Evolutionary conservation across 2,113 vertebrate genomes (phyloP), one percentile per base, ranked within the genome.

Genomic region (Petromus typicus): DNA sequence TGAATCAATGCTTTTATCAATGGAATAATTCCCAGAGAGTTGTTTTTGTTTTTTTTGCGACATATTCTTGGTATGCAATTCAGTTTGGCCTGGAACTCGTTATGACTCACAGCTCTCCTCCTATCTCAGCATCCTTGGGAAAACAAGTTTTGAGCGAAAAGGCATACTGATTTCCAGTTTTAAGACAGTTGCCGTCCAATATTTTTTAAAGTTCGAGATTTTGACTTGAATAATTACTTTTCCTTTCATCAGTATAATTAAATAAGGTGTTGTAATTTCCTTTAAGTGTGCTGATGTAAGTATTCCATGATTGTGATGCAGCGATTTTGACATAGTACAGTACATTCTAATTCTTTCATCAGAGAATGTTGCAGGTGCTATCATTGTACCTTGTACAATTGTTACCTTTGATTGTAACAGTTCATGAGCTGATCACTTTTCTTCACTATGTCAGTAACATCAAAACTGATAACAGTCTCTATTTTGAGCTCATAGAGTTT

Each of bases 141-240:
- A 57, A 80, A n/a, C 67, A 89, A 63, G 78, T 95, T 92, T n/a
- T 79, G 18, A 32, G 12, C 48, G 43, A 86, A 63, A 88, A 27
- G 56, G 5, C 13, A 67, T 64, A 43, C 14, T 1, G 37, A 48
- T 73, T 79, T 80, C 27, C 85, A 79, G 61, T 87, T 82, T 91
- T 92, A 14, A 64, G n/a, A 54, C 3, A 16, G 17, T 86, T 92
- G n/a, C 34, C 56, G 91, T 73, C 37, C 37, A 71, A 40, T n/a
- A 67, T 67, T 27, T 78, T 84, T 56, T 0, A 80, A 86, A 76
- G 61, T 59, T 8, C 57, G 30, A 79, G 22, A n/a, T 86, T 89
- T 90, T 76, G 86, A 86, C n/a, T 81, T 92, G 6, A 25, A 48
- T 88, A 10, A n/a, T 87, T 27, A 43, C 45, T 56, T 83, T 82